Evolutionary conservation across 2,797 vertebrate species (phyloP), one percentile per base, ranked within the genome.

Genomic region (Scolopax bukidnonensis): DNA sequence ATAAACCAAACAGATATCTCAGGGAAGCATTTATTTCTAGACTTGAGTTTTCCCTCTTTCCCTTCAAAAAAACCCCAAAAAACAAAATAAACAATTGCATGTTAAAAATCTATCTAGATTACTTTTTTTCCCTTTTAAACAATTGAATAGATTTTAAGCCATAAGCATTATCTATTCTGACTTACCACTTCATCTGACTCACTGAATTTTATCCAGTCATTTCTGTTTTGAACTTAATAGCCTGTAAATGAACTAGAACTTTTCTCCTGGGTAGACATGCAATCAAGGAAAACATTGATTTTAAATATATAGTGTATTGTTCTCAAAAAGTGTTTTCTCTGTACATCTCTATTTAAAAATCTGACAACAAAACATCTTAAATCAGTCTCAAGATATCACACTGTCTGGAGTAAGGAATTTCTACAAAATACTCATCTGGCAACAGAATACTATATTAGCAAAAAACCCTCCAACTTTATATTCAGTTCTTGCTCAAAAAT

Each of bases 201-300:
- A 84, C 51, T 88, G 67, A 82, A 76, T 94, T 93, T 90, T 73
- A 94, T 59, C 80, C 74, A 93, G 43, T 40, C 33, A 28, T 79
- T 94, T 90, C 59, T 95, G 70, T 3, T 89, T 86, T 79, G 76
- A 93, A 51, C n/a, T 43, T 67, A 76, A 88, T 86, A 90, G 51
- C 30, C 63, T 78, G 57, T 93, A 85, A 95, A 94, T 45, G 61
- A 95, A 84, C 61, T 91, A 91, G 50, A 94, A 76, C 54, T 67
- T 96, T 93, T 90, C 96, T 91, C 50, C 77, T 60, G 87, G 83
- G 85, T 84, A 86, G 82, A 76, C 6, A 65, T 28, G 69, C 79
- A 93, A 95, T 96, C 87, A 97, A 86, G 43, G 45, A 90, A 83
- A 91, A 65, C 40, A 93, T 80, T 69, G 92, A 84, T 96, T 97